Evolutionary conservation across 2,113 vertebrate species (phyloP).

Genomic region (Epinephelus moara): DNA sequence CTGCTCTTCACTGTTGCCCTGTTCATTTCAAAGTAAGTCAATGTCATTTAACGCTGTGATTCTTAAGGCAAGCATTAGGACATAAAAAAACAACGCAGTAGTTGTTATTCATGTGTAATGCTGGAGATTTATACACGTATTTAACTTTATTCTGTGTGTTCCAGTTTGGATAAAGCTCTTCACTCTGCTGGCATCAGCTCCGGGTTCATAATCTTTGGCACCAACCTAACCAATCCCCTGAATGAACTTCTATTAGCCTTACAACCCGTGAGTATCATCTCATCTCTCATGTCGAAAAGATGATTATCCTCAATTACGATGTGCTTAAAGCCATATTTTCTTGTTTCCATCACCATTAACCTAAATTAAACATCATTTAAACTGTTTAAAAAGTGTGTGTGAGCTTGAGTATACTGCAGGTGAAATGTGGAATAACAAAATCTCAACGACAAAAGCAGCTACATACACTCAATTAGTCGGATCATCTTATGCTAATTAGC

Average conservation of each 20-base stretch:
- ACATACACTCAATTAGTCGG: not conserved
- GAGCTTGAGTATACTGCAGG: not conserved
- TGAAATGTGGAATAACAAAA: not conserved
- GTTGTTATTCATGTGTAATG: not conserved
- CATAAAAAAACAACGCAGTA: not conserved
- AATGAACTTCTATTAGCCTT: slow-evolving; percentile 95
- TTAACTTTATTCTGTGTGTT: slow-evolving; percentile 40
- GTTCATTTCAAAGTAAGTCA: slow-evolving; percentile 98
- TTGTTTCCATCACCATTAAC: slow-evolving; percentile 53
- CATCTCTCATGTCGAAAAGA: slow-evolving; percentile 37
- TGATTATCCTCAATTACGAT: slow-evolving; percentile 64
- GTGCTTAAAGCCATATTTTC: slow-evolving; percentile 51
- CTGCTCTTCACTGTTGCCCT: slow-evolving; percentile 93
- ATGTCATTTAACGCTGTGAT: not conserved
- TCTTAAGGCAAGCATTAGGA: not conserved
- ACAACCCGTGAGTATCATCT: slow-evolving; percentile 91
- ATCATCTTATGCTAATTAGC: not conserved
- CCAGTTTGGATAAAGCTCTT: slow-evolving; percentile 89
- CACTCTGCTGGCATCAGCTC: slow-evolving; percentile 96
- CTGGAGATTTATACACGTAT: not conserved
- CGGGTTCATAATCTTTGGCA: slow-evolving; percentile 96
- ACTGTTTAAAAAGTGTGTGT: slow-evolving; percentile 20
- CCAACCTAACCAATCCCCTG: slow-evolving; percentile 96
- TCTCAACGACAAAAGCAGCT: not conserved
- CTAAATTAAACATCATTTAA: slow-evolving; percentile 33